Base-by-base conservation (phyloP, 2,113 vertebrate genomes). In the Peromyscus leucopus region DNA sequence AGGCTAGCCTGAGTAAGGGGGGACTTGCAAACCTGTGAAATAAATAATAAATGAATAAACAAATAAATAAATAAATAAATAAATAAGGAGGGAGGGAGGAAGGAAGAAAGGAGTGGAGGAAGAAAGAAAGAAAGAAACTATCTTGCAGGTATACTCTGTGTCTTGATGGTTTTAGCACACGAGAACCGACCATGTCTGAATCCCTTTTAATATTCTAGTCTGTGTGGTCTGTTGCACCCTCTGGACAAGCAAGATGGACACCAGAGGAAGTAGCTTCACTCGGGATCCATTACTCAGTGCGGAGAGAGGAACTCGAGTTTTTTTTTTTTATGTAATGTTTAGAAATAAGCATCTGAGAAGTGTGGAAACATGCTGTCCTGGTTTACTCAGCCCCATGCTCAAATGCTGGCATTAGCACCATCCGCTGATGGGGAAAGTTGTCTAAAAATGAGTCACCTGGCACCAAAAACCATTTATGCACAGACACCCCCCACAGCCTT, bases 381-480 rank as follows among this genome's bases (percentile, higher is more conserved):
- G 48, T 96, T 95, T 89, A 39, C 96, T 91, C 94, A 90, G 95
- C 91, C 84, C n/a, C 51, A 33, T 94, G 80, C 87, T 61, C 83
- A 88, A 97, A 88, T 36, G 63, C 69, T 46, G 96, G 91, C 90
- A 88, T 93, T 95, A 79, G 79, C 94, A 86, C 94, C 83, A 63
- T 95, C 94, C 96, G 91, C 85, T 90, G 80, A 92, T 82, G 71
- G 90, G 92, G 93, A 97, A 59, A 94, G 88, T 12, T 79, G 94
- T 65, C 92, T 92, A n/a, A 89, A 96, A 97, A 94, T 94, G 95
- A 98, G 95, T 97, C 95, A 97, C 93, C 87, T 96, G 96, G 96
- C 94, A 90, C 94, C 89, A 42, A 71, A 91, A 96, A 63, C 19
- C 93, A 89, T 3, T 10, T 94, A 16, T 67, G 84, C 71, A 33